Evolutionary conservation across 1,140 invertebrate species (phyloP), one percentile per base, ranked within the genome.

Genomic region (Leptopilina clavipes): DNA sequence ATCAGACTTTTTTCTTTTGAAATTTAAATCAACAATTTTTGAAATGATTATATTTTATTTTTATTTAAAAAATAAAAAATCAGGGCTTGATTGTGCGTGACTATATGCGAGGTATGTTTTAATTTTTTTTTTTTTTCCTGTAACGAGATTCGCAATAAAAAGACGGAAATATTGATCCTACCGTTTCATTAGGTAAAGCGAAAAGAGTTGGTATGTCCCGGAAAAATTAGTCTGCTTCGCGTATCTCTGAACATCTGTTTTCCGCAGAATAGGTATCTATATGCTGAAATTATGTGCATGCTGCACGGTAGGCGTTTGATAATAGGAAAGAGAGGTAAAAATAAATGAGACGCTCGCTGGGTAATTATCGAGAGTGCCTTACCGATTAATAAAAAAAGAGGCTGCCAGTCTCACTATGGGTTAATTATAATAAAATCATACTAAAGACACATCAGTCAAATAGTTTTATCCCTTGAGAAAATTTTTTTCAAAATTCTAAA

Each of bases 101-200:
- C n/a, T 22, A 65, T 19, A 59, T 22, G 56, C 19, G 14, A 25
- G 19, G 56, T 10, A 59, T 59, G 19, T 59, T 22, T 65, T 31
- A 31, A 31, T 31, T 37, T 7, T 31, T 65, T 1, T 6, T 3
- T 22, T 65, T 17, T 54, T 54, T 54, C 31, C n/a, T 65, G 25
- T 31, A 65, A 22, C 59, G 25, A 31, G 59, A 65, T 65, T 65
- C 25, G 59, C 59, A 65, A 65, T 65, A 65, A 65, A 65, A 65
- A 65, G 59, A 11, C 19, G 7, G 59, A 65, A 31, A 65, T 65
- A 65, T 65, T 22, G 59, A 65, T 31, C 59, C 59, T 65, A 10
- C 59, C 59, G 59, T 65, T 65, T 65, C 59, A 65, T 65, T 65
- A 65, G 25, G 59, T 65, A 65, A 65, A 65, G 22, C 59, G 59